Percentiles rank a stretch among this genome's conserved stretches.
phyloP scores from a whole-genome alignment of 1,140 invertebrate genomes.

The Copidosoma floridanum region DNA sequence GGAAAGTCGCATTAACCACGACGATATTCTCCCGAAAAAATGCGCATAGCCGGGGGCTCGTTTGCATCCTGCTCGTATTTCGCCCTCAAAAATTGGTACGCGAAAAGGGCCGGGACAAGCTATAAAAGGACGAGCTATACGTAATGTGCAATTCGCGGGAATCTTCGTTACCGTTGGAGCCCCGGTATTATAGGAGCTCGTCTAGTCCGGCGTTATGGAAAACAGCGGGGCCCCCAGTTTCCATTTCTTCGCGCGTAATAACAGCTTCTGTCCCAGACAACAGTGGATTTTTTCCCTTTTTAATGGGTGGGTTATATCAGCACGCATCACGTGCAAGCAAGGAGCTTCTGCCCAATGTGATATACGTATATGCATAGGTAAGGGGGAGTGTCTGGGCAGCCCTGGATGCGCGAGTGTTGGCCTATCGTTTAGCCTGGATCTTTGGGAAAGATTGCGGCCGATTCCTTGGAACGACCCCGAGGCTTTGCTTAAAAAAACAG shows the following conservation, averaged over 20 bases:
- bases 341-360: too few relatives aligned
- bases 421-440: slow-evolving; percentile 58
- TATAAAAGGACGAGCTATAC: neutral
- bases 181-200: slow-evolving; percentile 29
- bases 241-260: slow-evolving; percentile 48
- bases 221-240: too few relatives aligned
- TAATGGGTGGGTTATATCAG: too few relatives aligned
- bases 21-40: neutral
- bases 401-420: slow-evolving; percentile 33
- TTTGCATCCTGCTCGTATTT: neutral
- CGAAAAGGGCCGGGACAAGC: neutral
- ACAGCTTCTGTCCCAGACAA: slow-evolving; percentile 41
- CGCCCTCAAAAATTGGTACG: slow-evolving; percentile 13
- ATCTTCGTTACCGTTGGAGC: neutral
- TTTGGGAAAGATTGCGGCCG: slow-evolving; percentile 53
- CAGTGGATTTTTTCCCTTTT: too few relatives aligned
- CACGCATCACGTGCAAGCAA: too few relatives aligned
- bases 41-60: neutral
- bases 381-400: too few relatives aligned
- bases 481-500: too few relatives aligned
- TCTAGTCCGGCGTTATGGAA: slow-evolving; percentile 52
- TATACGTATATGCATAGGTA: too few relatives aligned
- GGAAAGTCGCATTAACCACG: slow-evolving; percentile 4
- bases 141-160: neutral
- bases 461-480: too few relatives aligned